phyloP scores from a whole-genome alignment of 2,888 invertebrate genomes.

The Tetragonula carbonaria region DNA sequence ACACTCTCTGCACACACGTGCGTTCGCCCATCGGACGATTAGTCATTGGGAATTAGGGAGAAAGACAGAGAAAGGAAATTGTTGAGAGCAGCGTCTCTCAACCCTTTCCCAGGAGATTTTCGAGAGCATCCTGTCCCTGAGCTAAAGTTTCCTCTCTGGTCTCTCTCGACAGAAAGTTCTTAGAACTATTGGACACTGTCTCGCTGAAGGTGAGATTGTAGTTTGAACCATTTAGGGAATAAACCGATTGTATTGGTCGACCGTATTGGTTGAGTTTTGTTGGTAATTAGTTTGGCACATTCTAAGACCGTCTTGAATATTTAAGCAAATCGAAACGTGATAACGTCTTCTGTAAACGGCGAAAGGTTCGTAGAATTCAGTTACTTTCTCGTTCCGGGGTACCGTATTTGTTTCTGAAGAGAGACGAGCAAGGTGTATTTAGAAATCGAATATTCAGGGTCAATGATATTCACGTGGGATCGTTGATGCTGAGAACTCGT shows the following conservation, averaged over 20 bases:
- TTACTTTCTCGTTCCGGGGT: constrained; percentile 43
- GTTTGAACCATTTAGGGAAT: not conserved
- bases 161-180: not conserved
- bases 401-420: constrained; percentile 34
- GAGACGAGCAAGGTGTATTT: constrained; percentile 45
- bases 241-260: not conserved
- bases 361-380: constrained; percentile 10
- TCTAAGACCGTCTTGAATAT: not conserved
- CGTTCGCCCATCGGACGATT: constrained; percentile 7
- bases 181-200: not conserved
- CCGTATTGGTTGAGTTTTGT: not conserved
- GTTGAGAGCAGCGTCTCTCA: constrained; percentile 38
- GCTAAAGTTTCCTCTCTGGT: not conserved
- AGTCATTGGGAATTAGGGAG: not conserved
- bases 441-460: constrained; percentile 55
- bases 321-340: not conserved
- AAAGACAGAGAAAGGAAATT: constrained; percentile 32
- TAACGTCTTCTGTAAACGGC: constrained; percentile 4
- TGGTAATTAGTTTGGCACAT: not conserved
- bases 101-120: constrained; percentile 43
- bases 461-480: constrained; percentile 47
- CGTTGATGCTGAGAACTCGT: constrained; percentile 31
- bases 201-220: constrained; percentile 37
- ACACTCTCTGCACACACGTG: constrained; percentile 17
- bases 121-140: not conserved